These are phyloP conservation scores for Drosophila pegasa DNA, from an alignment of 2,888 invertebrate genomes.

Conservation along the genomic window DNA sequence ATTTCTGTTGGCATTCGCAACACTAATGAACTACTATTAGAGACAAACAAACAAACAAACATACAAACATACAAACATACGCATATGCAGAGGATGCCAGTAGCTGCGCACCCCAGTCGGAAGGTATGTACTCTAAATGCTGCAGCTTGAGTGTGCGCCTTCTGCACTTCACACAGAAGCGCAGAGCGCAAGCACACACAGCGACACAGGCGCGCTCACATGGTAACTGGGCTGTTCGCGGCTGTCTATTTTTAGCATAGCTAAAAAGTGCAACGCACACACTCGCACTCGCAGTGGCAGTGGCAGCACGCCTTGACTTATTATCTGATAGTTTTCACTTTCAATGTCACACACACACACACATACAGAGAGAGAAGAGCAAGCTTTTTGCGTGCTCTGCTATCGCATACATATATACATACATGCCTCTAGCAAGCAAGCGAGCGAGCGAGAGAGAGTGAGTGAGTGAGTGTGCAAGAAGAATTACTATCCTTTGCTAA, in stretches of 20 bases:
- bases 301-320: conserved; percentile 49
- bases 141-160: conserved; percentile 4
- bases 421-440: not conserved
- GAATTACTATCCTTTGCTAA: conserved; percentile 10
- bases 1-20: conserved; percentile 35
- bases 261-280: conserved; percentile 68
- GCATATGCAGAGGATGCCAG: conserved; percentile 15
- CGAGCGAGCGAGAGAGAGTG: not conserved
- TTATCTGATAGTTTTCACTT: conserved; percentile 81
- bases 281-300: too few relatives aligned
- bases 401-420: not conserved
- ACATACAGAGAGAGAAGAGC: not conserved
- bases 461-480: too few relatives aligned
- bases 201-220: not conserved
- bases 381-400: not conserved
- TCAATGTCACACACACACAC: conserved; percentile 58
- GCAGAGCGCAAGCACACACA: not conserved
- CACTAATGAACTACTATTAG: conserved; percentile 46
- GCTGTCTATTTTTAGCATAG: conserved; percentile 42
- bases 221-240: conserved; percentile 6
- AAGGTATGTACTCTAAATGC: conserved; percentile 25
- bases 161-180: conserved; percentile 11
- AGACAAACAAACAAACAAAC: not conserved
- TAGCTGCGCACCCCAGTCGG: conserved; percentile 15
- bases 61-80: not conserved